Percentiles rank a stretch among this genome's conserved stretches.
Conservation (phyloP, 1,140 invertebrate species). For the Rhagoletis pomonella region DNA sequence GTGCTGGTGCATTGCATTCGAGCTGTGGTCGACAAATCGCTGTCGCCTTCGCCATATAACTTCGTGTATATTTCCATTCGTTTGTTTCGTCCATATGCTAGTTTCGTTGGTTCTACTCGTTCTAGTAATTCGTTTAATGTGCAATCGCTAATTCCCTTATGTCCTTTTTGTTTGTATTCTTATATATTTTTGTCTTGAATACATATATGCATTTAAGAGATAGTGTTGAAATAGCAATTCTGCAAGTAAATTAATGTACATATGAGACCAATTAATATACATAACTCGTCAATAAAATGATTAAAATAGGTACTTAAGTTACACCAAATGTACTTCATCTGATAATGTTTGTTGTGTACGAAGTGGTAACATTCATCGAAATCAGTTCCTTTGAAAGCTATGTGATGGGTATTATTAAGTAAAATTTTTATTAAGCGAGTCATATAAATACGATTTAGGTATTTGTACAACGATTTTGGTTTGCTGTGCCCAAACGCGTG, state of each 20-base stretch:
- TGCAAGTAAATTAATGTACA: background rate
- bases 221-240: conserved; percentile 8
- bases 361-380: background rate
- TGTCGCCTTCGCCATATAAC: conserved; percentile 3
- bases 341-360: too few relatives aligned
- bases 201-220: background rate
- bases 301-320: too few relatives aligned
- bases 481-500: too few relatives aligned
- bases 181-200: background rate
- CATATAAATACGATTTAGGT: too few relatives aligned
- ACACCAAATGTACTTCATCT: too few relatives aligned
- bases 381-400: background rate
- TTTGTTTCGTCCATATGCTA: conserved; percentile 19
- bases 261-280: too few relatives aligned
- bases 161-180: conserved; percentile 38
- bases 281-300: too few relatives aligned
- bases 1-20: conserved; percentile 42
- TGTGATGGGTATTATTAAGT: background rate
- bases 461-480: too few relatives aligned
- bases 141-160: conserved; percentile 2
- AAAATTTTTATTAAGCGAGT: background rate
- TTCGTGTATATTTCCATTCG: conserved; percentile 34
- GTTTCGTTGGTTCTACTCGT: conserved; percentile 14
- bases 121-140: conserved; percentile 5
- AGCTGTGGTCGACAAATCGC: conserved; percentile 17